These are phyloP conservation scores for Noctua janthe DNA, from an alignment of 2,888 invertebrate genomes.

Conservation along the genomic window DNA sequence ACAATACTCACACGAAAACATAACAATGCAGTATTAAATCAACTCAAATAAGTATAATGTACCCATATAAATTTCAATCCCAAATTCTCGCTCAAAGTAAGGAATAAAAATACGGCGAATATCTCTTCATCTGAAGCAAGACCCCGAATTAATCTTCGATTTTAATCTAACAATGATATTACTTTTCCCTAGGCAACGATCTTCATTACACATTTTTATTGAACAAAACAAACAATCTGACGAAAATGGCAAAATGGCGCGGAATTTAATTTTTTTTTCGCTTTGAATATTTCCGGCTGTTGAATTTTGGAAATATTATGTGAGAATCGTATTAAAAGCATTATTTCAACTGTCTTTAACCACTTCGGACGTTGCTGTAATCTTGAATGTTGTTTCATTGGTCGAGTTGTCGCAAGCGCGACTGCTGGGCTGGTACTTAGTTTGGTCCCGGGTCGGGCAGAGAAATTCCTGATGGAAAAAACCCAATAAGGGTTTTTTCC, in stretches of 20 bases:
- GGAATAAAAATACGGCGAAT: conserved; percentile 43
- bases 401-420: no score
- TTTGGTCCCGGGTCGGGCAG: no score
- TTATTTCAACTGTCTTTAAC: neutral
- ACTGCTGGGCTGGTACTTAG: no score
- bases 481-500: no score
- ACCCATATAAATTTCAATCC: conserved; percentile 39
- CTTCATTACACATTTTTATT: conserved; percentile 61
- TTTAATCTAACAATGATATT: conserved; percentile 62
- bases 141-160: conserved; percentile 57
- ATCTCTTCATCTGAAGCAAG: conserved; percentile 39
- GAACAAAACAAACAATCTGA: conserved; percentile 48
- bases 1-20: neutral
- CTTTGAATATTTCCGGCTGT: conserved; percentile 10
- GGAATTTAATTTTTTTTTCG: conserved; percentile 9
- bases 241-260: conserved; percentile 24
- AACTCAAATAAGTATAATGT: conserved; percentile 18
- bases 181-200: conserved; percentile 50
- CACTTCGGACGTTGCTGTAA: no score
- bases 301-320: neutral
- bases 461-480: no score
- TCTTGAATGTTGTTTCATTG: no score
- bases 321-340: neutral
- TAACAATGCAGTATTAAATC: conserved; percentile 11
- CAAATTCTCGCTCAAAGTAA: conserved; percentile 10